A percentile compares a stretch with the other conserved stretches of the same genome.
Conservation (phyloP, 2,888 invertebrate genomes). For the Campopleginae sp. region DNA sequence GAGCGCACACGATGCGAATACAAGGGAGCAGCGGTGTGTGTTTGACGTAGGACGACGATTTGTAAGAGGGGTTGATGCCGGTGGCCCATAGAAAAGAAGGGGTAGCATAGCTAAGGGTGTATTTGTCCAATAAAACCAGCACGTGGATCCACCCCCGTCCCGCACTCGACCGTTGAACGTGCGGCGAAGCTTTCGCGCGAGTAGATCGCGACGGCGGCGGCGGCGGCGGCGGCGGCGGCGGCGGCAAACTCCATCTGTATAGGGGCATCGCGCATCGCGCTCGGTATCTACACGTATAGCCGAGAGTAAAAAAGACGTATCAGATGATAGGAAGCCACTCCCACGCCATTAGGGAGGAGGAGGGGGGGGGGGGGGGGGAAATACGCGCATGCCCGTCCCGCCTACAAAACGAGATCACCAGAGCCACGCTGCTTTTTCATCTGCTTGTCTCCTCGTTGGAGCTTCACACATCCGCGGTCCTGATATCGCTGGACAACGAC, state of each 20-base stretch:
- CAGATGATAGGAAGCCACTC: constrained; percentile 66
- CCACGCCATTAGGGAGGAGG: constrained; percentile 45
- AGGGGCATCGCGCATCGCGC: too few species aligned
- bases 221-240: too few species aligned
- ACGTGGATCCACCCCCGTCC: constrained; percentile 76
- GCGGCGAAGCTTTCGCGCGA: constrained; percentile 28
- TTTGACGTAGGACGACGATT: constrained; percentile 78
- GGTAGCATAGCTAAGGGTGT: constrained; percentile 69
- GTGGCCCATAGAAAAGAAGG: constrained; percentile 7
- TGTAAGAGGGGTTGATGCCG: constrained; percentile 41
- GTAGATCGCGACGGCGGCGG: constrained; percentile 64
- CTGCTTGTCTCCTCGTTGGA: constrained; percentile 70
- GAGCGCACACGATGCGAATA: constrained; percentile 19
- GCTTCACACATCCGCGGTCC: constrained; percentile 53
- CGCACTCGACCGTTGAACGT: constrained; percentile 63
- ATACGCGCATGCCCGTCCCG: constrained; percentile 63
- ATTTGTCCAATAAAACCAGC: constrained; percentile 83
- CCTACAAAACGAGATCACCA: constrained; percentile 71
- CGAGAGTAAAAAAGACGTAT: constrained; percentile 40
- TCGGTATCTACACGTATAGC: neutral
- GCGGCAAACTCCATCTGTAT: constrained; percentile 1
- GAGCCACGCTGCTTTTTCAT: constrained; percentile 73
- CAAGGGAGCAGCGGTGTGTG: constrained; percentile 78
- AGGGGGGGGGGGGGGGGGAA: neutral
- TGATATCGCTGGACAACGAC: constrained; percentile 40